Percentiles rank a stretch among this genome's conserved stretches.
These are phyloP conservation scores for Spinibarbus caldwelli DNA, from an alignment of 2,797 vertebrate genomes.

Conservation along the genomic window DNA sequence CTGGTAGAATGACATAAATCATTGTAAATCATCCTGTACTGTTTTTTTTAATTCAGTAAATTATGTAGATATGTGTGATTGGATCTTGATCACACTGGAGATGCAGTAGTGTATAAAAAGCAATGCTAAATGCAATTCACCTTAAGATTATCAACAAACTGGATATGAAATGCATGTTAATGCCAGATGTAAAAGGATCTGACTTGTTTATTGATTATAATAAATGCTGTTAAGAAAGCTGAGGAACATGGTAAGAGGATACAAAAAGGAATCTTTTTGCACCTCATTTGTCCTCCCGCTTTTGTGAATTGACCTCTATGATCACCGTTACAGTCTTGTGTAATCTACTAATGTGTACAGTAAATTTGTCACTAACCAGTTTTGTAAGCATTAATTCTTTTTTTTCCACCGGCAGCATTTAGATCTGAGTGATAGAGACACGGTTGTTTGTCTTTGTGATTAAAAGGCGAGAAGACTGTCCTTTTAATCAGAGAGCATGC, in stretches of 20 bases:
- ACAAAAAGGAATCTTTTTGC: neutral
- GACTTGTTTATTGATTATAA: neutral
- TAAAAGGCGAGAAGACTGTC: constrained; percentile 59
- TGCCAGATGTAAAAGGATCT: neutral
- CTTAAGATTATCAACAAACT: neutral
- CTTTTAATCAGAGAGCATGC: constrained; percentile 77
- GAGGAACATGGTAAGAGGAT: neutral
- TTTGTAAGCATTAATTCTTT: constrained; percentile 33
- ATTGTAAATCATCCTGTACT: neutral
- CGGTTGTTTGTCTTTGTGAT: constrained; percentile 61
- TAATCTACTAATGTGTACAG: constrained; percentile 45
- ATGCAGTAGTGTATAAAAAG: neutral
- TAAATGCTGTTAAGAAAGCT: neutral
- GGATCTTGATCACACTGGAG: neutral
- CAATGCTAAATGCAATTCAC: neutral
- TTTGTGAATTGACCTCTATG: constrained; percentile 29
- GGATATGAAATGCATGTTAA: neutral
- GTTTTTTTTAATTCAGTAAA: neutral
- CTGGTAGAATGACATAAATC: neutral
- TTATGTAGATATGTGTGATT: neutral
- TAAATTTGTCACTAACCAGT: constrained; percentile 31
- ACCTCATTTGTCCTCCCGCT: neutral
- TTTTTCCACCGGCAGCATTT: constrained; percentile 25
- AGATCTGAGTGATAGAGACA: constrained; percentile 46
- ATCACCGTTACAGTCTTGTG: constrained; percentile 33